Percentiles rank a stretch among this genome's conserved stretches.
Conservation (phyloP, 2,888 invertebrate genomes). For the Epiblema foenella region DNA sequence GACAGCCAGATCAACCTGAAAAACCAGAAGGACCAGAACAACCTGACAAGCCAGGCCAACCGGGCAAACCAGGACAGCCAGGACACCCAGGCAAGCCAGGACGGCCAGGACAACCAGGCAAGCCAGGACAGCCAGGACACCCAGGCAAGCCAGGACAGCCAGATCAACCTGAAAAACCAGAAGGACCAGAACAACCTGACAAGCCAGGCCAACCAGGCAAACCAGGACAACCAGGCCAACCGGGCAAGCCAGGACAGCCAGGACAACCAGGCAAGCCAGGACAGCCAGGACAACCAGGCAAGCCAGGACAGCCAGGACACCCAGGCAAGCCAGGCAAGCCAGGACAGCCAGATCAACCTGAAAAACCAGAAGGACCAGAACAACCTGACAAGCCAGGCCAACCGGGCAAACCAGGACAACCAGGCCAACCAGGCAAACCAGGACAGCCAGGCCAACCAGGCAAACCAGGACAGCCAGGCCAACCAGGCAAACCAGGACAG, state of each 20-base stretch:
- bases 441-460: conserved; percentile 16
- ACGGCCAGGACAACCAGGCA: neutral
- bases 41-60: neutral
- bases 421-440: too few relatives aligned
- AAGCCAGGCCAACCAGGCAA: neutral
- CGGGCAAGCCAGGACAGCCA: conserved; percentile 18
- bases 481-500: neutral
- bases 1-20: neutral
- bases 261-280: neutral
- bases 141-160: neutral
- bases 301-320: neutral
- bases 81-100: conserved; percentile 9
- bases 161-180: neutral
- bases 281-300: conserved; percentile 11
- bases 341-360: conserved; percentile 5
- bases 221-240: conserved; percentile 17
- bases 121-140: neutral
- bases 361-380: conserved; percentile 13
- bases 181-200: neutral
- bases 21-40: conserved; percentile 20
- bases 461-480: neutral
- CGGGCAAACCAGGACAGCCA: neutral
- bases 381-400: too few relatives aligned
- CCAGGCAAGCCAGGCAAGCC: neutral
- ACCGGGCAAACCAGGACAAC: too few relatives aligned